Conservation (phyloP, 2,888 invertebrate genomes). For the Chamaedrilus cognettii region DNA sequence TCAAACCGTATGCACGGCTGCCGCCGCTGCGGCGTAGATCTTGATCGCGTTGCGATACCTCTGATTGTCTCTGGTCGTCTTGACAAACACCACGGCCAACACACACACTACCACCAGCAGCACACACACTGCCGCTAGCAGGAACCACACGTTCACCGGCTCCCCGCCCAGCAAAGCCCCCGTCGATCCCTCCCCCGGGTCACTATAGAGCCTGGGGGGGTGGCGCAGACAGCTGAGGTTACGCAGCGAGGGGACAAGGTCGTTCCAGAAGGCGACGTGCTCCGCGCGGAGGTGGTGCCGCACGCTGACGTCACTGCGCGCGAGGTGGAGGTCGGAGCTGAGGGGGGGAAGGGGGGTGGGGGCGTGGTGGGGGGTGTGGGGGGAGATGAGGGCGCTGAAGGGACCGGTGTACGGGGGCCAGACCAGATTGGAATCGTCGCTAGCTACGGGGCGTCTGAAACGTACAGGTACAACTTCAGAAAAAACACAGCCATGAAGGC, state of each 20-base stretch:
- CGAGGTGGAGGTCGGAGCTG: slow-evolving; percentile 7
- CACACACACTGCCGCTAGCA: slow-evolving; percentile 82
- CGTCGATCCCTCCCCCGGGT: background rate
- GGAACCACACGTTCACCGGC: slow-evolving; percentile 88
- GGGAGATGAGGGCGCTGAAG: slow-evolving; percentile 1
- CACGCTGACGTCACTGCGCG: slow-evolving; percentile 9
- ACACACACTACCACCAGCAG: slow-evolving; percentile 83
- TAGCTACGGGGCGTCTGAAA: background rate
- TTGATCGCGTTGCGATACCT: background rate
- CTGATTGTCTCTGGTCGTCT: background rate
- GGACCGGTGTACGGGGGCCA: slow-evolving; percentile 4
- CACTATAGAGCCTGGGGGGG: too few relatives aligned
- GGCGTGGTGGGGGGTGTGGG: too few relatives aligned
- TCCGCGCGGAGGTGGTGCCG: slow-evolving; percentile 25
- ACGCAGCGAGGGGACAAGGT: slow-evolving; percentile 26
- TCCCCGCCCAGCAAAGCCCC: too few relatives aligned
- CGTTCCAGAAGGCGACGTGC: slow-evolving; percentile 36
- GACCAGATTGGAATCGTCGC: background rate
- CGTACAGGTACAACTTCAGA: background rate
- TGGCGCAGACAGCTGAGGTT: background rate
- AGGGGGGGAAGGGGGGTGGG: too few relatives aligned
- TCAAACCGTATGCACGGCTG: too few relatives aligned
- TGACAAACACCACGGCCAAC: slow-evolving; percentile 64
- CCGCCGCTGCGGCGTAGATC: background rate
- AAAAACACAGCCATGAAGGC: background rate